phyloP scores from a whole-genome alignment of 2,797 vertebrate genomes.

The Sandelia bainsii region DNA sequence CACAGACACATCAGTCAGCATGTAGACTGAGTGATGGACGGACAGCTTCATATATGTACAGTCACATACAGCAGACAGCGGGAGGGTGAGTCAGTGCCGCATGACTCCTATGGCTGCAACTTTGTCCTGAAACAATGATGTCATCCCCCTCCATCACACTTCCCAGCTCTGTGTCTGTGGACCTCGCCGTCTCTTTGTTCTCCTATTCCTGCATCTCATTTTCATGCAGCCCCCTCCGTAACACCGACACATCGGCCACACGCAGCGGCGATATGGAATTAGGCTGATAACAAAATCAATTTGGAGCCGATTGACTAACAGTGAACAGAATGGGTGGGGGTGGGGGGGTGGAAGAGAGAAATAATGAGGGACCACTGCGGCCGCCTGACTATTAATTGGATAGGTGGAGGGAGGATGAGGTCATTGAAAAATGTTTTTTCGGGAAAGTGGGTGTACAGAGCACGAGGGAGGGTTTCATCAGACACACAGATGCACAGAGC shows the following conservation, averaged over 20 bases:
- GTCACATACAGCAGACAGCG: background rate
- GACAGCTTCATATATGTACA: slow-evolving; percentile 11
- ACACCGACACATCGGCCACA: slow-evolving; percentile 53
- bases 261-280: slow-evolving; percentile 56
- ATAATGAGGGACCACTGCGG: slow-evolving; percentile 43
- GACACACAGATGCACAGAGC: slow-evolving; percentile 64
- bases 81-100: slow-evolving; percentile 40
- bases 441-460: slow-evolving; percentile 64
- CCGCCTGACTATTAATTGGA: slow-evolving; percentile 64
- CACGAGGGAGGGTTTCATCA: slow-evolving; percentile 74
- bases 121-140: slow-evolving; percentile 80
- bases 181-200: slow-evolving; percentile 71
- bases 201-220: slow-evolving; percentile 57
- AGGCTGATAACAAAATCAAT: slow-evolving; percentile 72
- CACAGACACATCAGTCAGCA: background rate
- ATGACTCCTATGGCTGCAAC: slow-evolving; percentile 67
- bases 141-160: slow-evolving; percentile 73
- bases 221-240: slow-evolving; percentile 46
- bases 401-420: slow-evolving; percentile 74
- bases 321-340: background rate
- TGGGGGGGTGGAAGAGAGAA: slow-evolving; percentile 21
- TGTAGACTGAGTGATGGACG: background rate
- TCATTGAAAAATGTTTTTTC: slow-evolving; percentile 60
- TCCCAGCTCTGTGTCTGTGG: slow-evolving; percentile 57
- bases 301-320: slow-evolving; percentile 58